Evolutionary conservation across 2,888 invertebrate genomes (phyloP).

Genomic region (Escarpia spicata): DNA sequence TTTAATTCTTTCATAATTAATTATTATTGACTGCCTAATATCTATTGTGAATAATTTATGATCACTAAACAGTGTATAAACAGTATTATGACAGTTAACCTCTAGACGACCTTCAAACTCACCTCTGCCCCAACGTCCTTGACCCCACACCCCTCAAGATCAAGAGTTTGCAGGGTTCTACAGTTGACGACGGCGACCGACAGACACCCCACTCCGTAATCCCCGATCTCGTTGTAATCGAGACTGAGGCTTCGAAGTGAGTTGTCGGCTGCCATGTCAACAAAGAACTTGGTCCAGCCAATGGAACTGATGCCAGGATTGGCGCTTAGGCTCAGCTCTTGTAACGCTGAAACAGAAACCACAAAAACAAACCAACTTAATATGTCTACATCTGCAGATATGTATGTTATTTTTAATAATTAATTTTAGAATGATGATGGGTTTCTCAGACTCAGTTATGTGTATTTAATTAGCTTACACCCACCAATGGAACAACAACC

Average conservation of each 20-base stretch:
- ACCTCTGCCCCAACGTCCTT: conserved; percentile 57
- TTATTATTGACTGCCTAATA: too few relatives aligned
- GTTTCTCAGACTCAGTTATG: too few relatives aligned
- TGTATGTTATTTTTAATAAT: too few relatives aligned
- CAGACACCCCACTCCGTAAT: conserved; percentile 53
- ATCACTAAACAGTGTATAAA: neutral
- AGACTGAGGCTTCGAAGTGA: conserved; percentile 49
- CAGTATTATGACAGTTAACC: neutral
- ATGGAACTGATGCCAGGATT: conserved; percentile 51
- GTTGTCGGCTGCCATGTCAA: conserved; percentile 51
- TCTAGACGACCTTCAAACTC: neutral
- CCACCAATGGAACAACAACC: too few relatives aligned
- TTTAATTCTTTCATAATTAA: too few relatives aligned
- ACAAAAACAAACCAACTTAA: too few relatives aligned
- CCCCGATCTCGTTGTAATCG: conserved; percentile 58
- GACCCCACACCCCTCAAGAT: conserved; percentile 55
- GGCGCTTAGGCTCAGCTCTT: conserved; percentile 56
- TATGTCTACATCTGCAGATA: too few relatives aligned
- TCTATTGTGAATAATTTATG: too few relatives aligned
- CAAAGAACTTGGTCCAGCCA: conserved; percentile 56
- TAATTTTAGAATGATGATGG: too few relatives aligned
- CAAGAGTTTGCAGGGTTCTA: conserved; percentile 51
- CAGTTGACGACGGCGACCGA: conserved; percentile 53
- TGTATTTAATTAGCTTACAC: too few relatives aligned
- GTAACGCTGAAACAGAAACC: conserved; percentile 47